Evolutionary conservation across 2,797 vertebrate genomes (phyloP).

Genomic region (Mycteria americana): DNA sequence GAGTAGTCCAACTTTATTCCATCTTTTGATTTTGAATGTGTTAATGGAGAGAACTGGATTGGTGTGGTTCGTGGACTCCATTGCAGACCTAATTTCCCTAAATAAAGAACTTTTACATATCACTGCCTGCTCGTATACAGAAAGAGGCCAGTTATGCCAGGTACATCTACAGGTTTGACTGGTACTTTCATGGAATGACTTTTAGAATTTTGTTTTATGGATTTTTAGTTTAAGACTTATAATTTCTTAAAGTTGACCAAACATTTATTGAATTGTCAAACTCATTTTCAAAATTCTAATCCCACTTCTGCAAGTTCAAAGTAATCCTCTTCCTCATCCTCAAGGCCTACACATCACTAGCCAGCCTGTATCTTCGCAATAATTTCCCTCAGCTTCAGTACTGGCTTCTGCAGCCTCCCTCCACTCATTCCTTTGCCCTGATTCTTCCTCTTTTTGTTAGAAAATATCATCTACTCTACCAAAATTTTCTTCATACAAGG

Average conservation of each 20-base stretch:
- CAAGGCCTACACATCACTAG: neutral
- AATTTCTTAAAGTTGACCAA: neutral
- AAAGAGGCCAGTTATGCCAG: neutral
- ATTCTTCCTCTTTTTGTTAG: neutral
- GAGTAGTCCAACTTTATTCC: neutral
- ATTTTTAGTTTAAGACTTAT: neutral
- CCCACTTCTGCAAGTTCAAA: neutral
- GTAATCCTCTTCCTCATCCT: neutral
- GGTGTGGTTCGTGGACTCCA: neutral
- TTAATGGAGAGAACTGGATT: neutral
- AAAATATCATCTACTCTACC: neutral
- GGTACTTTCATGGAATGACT: neutral
- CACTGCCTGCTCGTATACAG: neutral
- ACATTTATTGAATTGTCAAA: neutral
- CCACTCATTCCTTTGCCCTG: neutral
- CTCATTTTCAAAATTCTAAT: neutral
- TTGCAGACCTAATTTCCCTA: neutral
- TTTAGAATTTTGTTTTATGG: neutral
- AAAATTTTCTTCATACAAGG: neutral
- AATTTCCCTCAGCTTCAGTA: neutral
- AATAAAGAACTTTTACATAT: neutral
- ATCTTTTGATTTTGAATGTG: neutral
- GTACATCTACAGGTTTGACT: neutral
- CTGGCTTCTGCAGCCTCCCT: neutral
- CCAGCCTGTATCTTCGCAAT: accelerated